Percentiles rank a stretch among this genome's conserved stretches.
These are phyloP conservation scores for Podarcis muralis DNA, from an alignment of 2,113 vertebrate species.

Conservation along the genomic window DNA sequence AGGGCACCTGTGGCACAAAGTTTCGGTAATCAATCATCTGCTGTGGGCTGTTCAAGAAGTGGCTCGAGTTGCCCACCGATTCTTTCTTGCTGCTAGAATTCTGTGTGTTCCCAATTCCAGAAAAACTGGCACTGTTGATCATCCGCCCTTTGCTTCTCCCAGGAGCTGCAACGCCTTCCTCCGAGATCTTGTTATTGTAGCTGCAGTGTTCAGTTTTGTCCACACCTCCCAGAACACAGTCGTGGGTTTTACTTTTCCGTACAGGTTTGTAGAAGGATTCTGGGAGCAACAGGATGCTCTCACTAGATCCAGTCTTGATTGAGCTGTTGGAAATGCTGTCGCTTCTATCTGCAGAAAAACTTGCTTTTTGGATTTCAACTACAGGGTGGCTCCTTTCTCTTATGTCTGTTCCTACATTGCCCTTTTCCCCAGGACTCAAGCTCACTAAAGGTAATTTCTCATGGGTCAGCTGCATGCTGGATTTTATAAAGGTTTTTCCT, in stretches of 20 bases:
- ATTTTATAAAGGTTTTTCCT: constrained; percentile 84
- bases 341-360: constrained; percentile 51
- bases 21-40: constrained; percentile 85
- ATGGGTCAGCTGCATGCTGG: constrained; percentile 66
- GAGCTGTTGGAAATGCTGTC: constrained; percentile 57
- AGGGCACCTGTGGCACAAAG: constrained; percentile 86
- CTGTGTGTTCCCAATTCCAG: constrained; percentile 64
- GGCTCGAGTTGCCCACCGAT: constrained; percentile 59
- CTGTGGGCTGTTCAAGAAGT: constrained; percentile 65
- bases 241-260: constrained; percentile 82
- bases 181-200: constrained; percentile 3
- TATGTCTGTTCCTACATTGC: constrained; percentile 28
- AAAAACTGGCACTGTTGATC: constrained; percentile 80
- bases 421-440: constrained; percentile 37
- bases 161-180: constrained; percentile 20
- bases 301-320: constrained; percentile 43
- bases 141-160: constrained; percentile 63
- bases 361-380: constrained; percentile 50
- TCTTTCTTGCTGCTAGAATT: constrained; percentile 62
- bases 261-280: constrained; percentile 70
- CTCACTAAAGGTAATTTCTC: constrained; percentile 64
- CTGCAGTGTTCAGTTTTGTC: constrained; percentile 45
- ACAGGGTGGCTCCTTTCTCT: constrained; percentile 38
- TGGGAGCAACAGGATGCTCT: constrained; percentile 42
- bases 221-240: constrained; percentile 66